A percentile compares a stretch with the other conserved stretches of the same genome.
Conservation (phyloP, 2,113 vertebrate genomes). For the Pavo muticus region DNA sequence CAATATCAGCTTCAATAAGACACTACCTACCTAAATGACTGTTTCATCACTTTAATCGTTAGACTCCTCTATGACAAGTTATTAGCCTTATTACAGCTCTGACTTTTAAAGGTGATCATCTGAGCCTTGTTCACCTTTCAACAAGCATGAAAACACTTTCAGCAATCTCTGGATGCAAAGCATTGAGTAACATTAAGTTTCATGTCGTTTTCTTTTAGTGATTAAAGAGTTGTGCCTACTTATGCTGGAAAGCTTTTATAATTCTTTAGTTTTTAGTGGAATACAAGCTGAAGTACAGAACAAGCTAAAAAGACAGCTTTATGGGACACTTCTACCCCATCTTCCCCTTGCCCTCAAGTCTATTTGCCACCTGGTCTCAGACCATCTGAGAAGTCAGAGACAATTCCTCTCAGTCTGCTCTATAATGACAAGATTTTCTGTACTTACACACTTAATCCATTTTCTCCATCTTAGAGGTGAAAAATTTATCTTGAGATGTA, state of each 20-base stretch:
- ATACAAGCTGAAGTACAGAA: not conserved
- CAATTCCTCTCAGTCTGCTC: not conserved
- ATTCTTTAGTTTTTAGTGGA: not conserved
- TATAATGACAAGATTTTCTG: not conserved
- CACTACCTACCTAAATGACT: not conserved
- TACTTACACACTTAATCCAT: not conserved
- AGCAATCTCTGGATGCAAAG: not conserved
- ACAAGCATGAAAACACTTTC: not conserved
- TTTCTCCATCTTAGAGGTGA: not conserved
- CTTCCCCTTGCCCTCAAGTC: not conserved
- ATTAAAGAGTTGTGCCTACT: not conserved
- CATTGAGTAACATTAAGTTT: not conserved
- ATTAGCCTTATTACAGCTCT: not conserved
- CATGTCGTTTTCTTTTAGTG: not conserved
- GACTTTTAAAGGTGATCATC: not conserved
- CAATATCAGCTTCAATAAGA: not conserved
- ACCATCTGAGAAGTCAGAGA: not conserved
- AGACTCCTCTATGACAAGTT: not conserved
- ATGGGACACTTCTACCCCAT: not conserved
- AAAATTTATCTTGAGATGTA: not conserved
- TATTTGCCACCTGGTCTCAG: not conserved
- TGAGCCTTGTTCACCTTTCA: slow-evolving; percentile 3
- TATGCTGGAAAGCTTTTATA: not conserved
- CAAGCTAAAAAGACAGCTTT: not conserved
- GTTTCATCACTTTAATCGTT: not conserved